A percentile compares a stretch with the other conserved stretches of the same genome.
Conservation (phyloP, 2,113 vertebrate species). For the Sigmodon hispidus region DNA sequence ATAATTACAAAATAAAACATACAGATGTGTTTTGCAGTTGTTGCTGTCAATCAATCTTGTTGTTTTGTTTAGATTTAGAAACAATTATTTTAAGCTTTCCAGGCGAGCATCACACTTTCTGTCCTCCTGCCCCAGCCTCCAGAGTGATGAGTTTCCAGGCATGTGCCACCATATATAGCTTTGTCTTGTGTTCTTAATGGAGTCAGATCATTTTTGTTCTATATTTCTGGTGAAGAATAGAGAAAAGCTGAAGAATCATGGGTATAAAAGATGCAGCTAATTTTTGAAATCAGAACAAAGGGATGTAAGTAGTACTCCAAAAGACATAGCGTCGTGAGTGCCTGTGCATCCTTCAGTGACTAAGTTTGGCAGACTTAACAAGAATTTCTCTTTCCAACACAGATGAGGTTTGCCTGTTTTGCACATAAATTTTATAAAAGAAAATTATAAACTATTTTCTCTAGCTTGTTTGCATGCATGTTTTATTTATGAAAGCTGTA, state of each 20-base stretch:
- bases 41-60: too few species aligned
- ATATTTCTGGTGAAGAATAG: neutral
- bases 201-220: neutral
- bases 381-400: neutral
- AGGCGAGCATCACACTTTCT: neutral
- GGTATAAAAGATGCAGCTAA: neutral
- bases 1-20: neutral
- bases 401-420: neutral
- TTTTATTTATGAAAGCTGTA: constrained; percentile 22
- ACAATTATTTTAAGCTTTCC: neutral
- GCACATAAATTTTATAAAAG: neutral
- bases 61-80: neutral
- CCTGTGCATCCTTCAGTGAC: neutral
- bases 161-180: neutral
- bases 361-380: neutral
- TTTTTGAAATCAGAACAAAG: neutral
- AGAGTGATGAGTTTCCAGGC: too few species aligned
- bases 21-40: neutral
- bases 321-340: neutral
- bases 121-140: neutral
- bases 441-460: neutral
- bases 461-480: neutral
- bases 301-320: neutral
- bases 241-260: neutral
- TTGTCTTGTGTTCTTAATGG: neutral